A percentile compares a stretch with the other conserved stretches of the same genome.
Evolutionary conservation across 2,113 vertebrate species (phyloP).

Genomic region (Ageneiosus marmoratus): DNA sequence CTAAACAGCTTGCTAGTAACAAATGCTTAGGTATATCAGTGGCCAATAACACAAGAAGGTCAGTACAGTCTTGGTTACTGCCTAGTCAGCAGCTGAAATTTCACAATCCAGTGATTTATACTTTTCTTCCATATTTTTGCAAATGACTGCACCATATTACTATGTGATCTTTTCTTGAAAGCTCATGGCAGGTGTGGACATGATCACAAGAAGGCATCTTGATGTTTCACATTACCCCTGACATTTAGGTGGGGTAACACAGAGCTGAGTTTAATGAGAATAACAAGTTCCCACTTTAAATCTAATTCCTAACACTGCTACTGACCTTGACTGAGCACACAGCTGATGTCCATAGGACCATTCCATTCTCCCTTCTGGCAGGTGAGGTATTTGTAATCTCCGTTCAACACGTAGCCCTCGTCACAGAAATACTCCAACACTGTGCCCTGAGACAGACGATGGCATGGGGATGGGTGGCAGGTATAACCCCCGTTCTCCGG

Average conservation of each 20-base stretch:
- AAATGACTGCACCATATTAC: not conserved
- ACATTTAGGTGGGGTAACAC: not conserved
- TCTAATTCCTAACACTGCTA: not conserved
- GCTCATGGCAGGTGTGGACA: not conserved
- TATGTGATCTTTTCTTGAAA: not conserved
- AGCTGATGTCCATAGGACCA: conserved; percentile 92
- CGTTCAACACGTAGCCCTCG: conserved; percentile 92
- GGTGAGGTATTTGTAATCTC: conserved; percentile 91
- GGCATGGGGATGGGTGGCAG: conserved; percentile 91
- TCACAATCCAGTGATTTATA: not conserved
- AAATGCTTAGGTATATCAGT: not conserved
- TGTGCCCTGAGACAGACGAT: conserved; percentile 81
- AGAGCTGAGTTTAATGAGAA: not conserved
- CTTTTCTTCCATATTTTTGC: not conserved
- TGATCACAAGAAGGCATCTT: not conserved
- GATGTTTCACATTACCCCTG: not conserved
- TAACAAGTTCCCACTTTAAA: not conserved
- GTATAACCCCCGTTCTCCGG: conserved; percentile 94
- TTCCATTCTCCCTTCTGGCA: conserved; percentile 95
- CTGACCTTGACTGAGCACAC: conserved; percentile 85
- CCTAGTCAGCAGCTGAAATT: not conserved
- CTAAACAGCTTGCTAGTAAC: not conserved
- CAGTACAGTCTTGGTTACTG: not conserved
- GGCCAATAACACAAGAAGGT: not conserved
- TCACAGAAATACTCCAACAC: conserved; percentile 97